Evolutionary conservation across 2,888 invertebrate species (phyloP), one percentile per base, ranked within the genome.

Genomic region (Drosophila mimica): DNA sequence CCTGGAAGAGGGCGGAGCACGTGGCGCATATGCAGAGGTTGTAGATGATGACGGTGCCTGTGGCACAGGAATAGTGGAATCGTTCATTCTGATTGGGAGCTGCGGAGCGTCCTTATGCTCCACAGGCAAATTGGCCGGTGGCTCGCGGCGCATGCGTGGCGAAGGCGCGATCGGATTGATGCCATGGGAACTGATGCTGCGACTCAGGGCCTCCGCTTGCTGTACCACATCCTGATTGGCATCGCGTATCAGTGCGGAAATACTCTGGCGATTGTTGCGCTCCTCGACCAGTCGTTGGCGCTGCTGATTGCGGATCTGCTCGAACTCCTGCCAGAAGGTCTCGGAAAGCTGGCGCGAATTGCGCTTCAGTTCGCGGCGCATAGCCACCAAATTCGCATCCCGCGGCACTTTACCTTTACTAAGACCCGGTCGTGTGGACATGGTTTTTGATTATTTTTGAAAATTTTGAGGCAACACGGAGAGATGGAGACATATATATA

Each of bases 281-380:
- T 76, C 85, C 52, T 62, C 38, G 0, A 3, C n/a, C 59, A 86
- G 34, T 25, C 82, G 85, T 15, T 25, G 52, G 7, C 64, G 70
- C 49, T 88, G 90, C 3, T 40, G 49, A 15, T 30, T 49, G 36
- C 88, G 85, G 8, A 86, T 76, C 31, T 54, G 59, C 8, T 85
- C 85, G 31, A 89, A 89, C 25, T 89, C 82, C 51, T 70, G 70
- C 90, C 90, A 89, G 46, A 86, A 86, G 28, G 59, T 48, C 8
- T 76, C 46, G 4, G 71, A 77, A 7, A 77, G 74, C 7, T 73
- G 74, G 1, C 61, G 77, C 7, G 90, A 67, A 36, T 71, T 66
- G 52, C 75, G 85, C 9, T 63, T 31, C 2, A 84, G 74, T 20
- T 82, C 77, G 7, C 67, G 74, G 0, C 64, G 66, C 25, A 88